These are phyloP conservation scores for Zaprionus obscuricornis DNA, from an alignment of 2,888 invertebrate species.

Conservation along the genomic window DNA sequence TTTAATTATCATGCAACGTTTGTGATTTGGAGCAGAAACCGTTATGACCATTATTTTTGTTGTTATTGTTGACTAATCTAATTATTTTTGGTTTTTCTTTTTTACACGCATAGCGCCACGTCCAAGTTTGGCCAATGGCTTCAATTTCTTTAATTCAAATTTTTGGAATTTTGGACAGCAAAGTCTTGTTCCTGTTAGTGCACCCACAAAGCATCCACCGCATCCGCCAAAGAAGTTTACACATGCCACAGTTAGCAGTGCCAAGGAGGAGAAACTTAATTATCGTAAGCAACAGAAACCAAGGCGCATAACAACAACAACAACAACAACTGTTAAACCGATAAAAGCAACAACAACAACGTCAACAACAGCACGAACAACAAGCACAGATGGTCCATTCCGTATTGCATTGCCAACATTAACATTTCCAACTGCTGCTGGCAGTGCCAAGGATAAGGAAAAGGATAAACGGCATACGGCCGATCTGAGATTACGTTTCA, in stretches of 20 bases:
- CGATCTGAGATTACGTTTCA: constrained; percentile 68
- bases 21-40: constrained; percentile 74
- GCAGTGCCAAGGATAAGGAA: constrained; percentile 78
- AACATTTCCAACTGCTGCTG: constrained; percentile 48
- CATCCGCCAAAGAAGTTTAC: constrained; percentile 67
- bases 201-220: constrained; percentile 47
- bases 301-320: background rate
- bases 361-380: constrained; percentile 19
- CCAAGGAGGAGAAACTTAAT: constrained; percentile 55
- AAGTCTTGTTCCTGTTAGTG: constrained; percentile 53
- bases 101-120: constrained; percentile 52
- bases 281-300: constrained; percentile 52
- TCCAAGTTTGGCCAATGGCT: constrained; percentile 69
- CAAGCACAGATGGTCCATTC: constrained; percentile 72
- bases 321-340: too few species aligned
- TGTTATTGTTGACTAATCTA: constrained; percentile 52
- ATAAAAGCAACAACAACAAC: constrained; percentile 45
- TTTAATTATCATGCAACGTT: constrained; percentile 64
- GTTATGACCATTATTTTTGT: constrained; percentile 63
- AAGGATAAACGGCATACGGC: constrained; percentile 69
- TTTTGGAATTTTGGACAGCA: constrained; percentile 78
- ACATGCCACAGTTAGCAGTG: constrained; percentile 15
- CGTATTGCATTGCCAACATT: constrained; percentile 78
- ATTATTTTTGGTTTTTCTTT: constrained; percentile 27
- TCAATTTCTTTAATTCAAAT: constrained; percentile 69